Evolutionary conservation across 2,888 invertebrate genomes (phyloP).

Genomic region (Pristionchus maxplancki): DNA sequence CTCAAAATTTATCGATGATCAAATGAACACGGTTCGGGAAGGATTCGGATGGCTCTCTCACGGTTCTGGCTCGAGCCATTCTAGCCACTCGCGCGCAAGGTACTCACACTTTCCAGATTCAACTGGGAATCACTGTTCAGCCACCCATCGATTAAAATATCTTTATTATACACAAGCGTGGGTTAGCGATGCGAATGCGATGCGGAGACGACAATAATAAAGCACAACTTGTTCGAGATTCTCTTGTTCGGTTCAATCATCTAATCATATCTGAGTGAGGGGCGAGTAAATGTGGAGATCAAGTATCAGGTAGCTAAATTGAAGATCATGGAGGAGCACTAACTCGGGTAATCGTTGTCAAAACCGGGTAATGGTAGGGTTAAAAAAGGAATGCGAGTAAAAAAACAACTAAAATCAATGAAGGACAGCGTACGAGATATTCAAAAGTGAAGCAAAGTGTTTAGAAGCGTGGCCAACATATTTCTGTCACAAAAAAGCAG

Average conservation of each 20-base stretch:
- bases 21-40: no score
- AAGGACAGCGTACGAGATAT: neutral
- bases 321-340: neutral
- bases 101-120: no score
- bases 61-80: no score
- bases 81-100: no score
- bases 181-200: neutral
- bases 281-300: neutral
- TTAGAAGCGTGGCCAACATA: neutral
- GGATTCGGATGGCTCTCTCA: no score
- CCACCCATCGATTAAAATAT: neutral
- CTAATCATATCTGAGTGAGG: neutral
- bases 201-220: neutral
- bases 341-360: neutral
- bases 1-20: no score
- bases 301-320: neutral
- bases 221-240: slow-evolving; percentile 35
- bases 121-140: no score
- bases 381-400: neutral
- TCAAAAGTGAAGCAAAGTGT: slow-evolving; percentile 20
- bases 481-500: neutral
- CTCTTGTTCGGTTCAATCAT: neutral
- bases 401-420: neutral
- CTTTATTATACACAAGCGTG: slow-evolving; percentile 35
- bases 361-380: neutral